Percentiles rank a stretch among this genome's conserved stretches.
Evolutionary conservation across 2,797 vertebrate species (phyloP).

Genomic region (Lerista edwardsae): DNA sequence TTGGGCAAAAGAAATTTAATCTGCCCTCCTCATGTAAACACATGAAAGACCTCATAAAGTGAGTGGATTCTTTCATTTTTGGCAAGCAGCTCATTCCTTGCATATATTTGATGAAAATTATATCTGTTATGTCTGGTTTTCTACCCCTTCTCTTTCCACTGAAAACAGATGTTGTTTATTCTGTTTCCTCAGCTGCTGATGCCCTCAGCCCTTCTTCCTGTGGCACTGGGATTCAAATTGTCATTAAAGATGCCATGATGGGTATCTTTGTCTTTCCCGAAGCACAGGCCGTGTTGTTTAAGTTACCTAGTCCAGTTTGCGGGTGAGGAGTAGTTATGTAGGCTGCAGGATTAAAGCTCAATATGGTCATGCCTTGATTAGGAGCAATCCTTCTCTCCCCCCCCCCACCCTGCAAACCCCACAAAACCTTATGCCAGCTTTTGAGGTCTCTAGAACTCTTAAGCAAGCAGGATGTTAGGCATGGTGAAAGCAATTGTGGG

Average conservation of each 20-base stretch:
- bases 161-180: constrained; percentile 18
- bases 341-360: background rate
- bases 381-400: too few relatives aligned
- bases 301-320: background rate
- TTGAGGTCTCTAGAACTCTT: too few relatives aligned
- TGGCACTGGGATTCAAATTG: background rate
- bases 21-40: background rate
- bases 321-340: background rate
- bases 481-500: too few relatives aligned
- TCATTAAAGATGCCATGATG: background rate
- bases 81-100: constrained; percentile 1
- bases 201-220: background rate
- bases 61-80: background rate
- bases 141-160: constrained; percentile 4
- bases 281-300: background rate
- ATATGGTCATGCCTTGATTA: too few relatives aligned
- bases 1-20: constrained; percentile 14
- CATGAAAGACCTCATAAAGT: background rate
- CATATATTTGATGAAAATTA: constrained; percentile 11
- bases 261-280: too few relatives aligned
- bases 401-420: too few relatives aligned
- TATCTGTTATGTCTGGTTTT: constrained; percentile 15
- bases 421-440: too few relatives aligned
- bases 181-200: background rate
- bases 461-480: too few relatives aligned